Evolutionary conservation across 2,113 vertebrate genomes (phyloP), one percentile per base, ranked within the genome.

Genomic region (Psophia crepitans): DNA sequence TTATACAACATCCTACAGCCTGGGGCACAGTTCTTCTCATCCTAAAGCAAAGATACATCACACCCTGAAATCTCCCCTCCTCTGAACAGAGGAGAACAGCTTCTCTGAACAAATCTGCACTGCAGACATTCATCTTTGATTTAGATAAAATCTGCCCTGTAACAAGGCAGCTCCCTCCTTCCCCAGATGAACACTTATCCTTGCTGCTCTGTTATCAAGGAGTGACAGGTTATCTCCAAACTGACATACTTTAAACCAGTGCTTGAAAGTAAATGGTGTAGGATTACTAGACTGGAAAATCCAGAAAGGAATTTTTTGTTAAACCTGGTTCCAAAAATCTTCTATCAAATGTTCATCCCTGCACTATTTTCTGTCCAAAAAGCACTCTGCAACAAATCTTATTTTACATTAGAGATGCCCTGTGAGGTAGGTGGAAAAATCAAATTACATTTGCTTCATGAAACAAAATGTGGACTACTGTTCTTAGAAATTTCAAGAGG

Each of bases 381-480:
- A 26, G 12, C 14, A 63, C 27, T 56, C 26, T 41, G 46, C 2
- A 26, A 44, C n/a, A 21, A 56, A 30, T 14, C 26, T 35, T 44
- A 28, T 17, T 53, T 69, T 48, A 2, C 11, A 14, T 26, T 39
- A 9, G 0, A 12, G 14, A 35, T 39, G 17, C 6, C 3, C 46
- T 32, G n/a, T 61, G 49, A 63, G 26, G 58, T 37, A 87, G 65
- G 24, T 60, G 39, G 65, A 33, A 84, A 92, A 87, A 84, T 71
- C 27, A 74, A 75, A 43, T 18, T 27, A 2, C 20, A 12, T 54
- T 85, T 79, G n/a, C n/a, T 54, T 53, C 6, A 46, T 8, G 32
- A 70, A 73, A n/a, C 12, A 5, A 89, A 76, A 17, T 0, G 13
- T 75, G 17, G 22, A 23, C 5, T 65, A 22, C 0, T 35, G 15